Conservation (phyloP, 2,888 invertebrate genomes). For the Siphonodentalium dalli region DNA sequence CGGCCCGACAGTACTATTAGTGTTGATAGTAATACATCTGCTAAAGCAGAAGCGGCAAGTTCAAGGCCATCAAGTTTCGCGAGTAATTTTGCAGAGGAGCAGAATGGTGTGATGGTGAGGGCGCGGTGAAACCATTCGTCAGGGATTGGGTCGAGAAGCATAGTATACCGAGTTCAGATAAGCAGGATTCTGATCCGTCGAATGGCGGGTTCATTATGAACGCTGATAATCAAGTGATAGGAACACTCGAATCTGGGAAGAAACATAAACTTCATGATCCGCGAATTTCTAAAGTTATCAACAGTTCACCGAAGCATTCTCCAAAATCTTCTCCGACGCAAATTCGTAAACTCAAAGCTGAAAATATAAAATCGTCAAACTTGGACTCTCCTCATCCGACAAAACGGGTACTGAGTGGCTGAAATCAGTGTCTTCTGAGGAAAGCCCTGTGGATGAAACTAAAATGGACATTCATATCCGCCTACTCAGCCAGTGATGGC, state of each 20-base stretch:
- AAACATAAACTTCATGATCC: slow-evolving; percentile 35
- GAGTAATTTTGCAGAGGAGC: slow-evolving; percentile 28
- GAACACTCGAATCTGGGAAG: slow-evolving; percentile 32
- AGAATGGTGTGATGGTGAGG: slow-evolving; percentile 31
- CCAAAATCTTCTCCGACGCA: slow-evolving; percentile 41
- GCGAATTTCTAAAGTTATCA: slow-evolving; percentile 30
- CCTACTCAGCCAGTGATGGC: slow-evolving; percentile 21
- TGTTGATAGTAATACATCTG: slow-evolving; percentile 45
- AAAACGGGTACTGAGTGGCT: slow-evolving; percentile 62
- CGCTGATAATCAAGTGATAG: slow-evolving; percentile 32
- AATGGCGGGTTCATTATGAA: slow-evolving; percentile 30
- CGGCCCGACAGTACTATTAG: slow-evolving; percentile 48
- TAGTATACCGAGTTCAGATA: slow-evolving; percentile 26
- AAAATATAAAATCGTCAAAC: slow-evolving; percentile 24
- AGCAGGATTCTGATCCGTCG: slow-evolving; percentile 21
- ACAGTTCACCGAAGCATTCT: slow-evolving; percentile 40
- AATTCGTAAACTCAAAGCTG: slow-evolving; percentile 29
- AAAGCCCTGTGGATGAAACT: slow-evolving; percentile 28
- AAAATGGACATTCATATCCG: not conserved
- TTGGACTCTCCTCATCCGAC: slow-evolving; percentile 40
- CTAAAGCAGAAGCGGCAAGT: slow-evolving; percentile 41
- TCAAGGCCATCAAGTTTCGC: slow-evolving; percentile 45
- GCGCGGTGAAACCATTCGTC: slow-evolving; percentile 53
- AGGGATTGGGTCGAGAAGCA: slow-evolving; percentile 61
- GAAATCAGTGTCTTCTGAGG: slow-evolving; percentile 50